Conservation (phyloP, 2,113 vertebrate species). For the Eleginops maclovinus region DNA sequence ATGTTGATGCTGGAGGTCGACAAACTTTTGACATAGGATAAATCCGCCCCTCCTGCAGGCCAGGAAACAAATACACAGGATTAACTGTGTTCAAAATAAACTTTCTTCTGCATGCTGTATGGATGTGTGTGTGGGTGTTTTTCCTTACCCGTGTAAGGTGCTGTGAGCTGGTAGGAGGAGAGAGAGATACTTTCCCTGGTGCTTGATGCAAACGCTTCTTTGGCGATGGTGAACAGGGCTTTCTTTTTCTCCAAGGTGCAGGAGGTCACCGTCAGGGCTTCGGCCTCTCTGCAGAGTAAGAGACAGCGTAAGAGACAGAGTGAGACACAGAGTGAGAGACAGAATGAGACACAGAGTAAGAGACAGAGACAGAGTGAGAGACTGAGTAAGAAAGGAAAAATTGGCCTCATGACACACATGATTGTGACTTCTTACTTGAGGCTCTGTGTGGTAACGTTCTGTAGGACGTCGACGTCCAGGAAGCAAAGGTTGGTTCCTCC, state of each 20-base stretch:
- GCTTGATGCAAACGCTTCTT: slow-evolving; percentile 61
- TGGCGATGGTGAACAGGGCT: slow-evolving; percentile 81
- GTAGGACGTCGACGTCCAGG: slow-evolving; percentile 68
- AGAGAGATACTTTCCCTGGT: neutral
- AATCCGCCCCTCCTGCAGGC: slow-evolving; percentile 64
- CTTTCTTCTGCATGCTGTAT: neutral
- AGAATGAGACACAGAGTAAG: slow-evolving; percentile 15
- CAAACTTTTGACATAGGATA: slow-evolving; percentile 29
- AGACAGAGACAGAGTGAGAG: slow-evolving; percentile 25
- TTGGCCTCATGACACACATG: too few species aligned
- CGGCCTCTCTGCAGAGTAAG: slow-evolving; percentile 70
- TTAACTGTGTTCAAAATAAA: neutral
- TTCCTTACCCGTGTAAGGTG: slow-evolving; percentile 82
- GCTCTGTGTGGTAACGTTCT: slow-evolving; percentile 55
- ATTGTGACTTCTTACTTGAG: slow-evolving; percentile 81
- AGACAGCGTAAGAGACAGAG: neutral
- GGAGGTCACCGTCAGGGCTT: slow-evolving; percentile 59
- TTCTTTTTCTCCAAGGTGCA: slow-evolving; percentile 79
- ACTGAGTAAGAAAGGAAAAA: neutral
- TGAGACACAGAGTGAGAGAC: slow-evolving; percentile 27
- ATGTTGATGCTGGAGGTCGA: slow-evolving; percentile 61
- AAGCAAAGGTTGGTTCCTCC: slow-evolving; percentile 81
- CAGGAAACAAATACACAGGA: neutral
- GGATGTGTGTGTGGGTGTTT: neutral
- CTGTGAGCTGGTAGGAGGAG: slow-evolving; percentile 70